Evolutionary conservation across 2,888 invertebrate genomes (phyloP).

Genomic region (Antheraea assamensis): DNA sequence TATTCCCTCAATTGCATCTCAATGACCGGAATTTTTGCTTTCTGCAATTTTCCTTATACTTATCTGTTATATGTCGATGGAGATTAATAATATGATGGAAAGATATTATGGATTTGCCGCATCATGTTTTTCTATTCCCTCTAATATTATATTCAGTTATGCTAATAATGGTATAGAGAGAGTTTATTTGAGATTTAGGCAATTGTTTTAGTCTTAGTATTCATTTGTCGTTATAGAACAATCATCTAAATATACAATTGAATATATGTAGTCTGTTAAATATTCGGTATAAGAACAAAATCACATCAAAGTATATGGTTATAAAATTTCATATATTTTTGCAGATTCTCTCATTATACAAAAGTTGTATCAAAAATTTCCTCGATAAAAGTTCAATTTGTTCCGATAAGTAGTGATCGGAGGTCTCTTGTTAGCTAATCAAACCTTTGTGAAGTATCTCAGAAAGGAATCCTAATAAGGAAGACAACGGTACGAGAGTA

Average conservation of each 20-base stretch:
- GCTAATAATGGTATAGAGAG: too few species aligned
- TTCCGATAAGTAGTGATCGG: slow-evolving; percentile 8
- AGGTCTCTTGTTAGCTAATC: slow-evolving; percentile 18
- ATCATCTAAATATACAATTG: neutral
- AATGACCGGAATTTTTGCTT: too few species aligned
- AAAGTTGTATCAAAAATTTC: neutral
- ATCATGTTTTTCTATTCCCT: too few species aligned
- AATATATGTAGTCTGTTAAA: too few species aligned
- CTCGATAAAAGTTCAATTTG: neutral
- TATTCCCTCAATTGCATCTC: too few species aligned
- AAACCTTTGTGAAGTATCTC: slow-evolving; percentile 16
- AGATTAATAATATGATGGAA: too few species aligned
- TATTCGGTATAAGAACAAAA: too few species aligned
- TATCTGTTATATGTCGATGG: too few species aligned
- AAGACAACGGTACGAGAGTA: slow-evolving; percentile 1
- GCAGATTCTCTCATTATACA: neutral
- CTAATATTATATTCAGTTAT: too few species aligned
- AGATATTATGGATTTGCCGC: too few species aligned
- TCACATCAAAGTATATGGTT: neutral
- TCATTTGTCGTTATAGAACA: neutral
- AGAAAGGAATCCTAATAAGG: slow-evolving; percentile 16
- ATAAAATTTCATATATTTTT: too few species aligned
- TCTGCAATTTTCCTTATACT: too few species aligned
- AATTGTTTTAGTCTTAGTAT: neutral
- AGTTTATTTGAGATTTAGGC: neutral